Conservation (phyloP, 2,888 invertebrate species). For the Tanypteryx hageni region DNA sequence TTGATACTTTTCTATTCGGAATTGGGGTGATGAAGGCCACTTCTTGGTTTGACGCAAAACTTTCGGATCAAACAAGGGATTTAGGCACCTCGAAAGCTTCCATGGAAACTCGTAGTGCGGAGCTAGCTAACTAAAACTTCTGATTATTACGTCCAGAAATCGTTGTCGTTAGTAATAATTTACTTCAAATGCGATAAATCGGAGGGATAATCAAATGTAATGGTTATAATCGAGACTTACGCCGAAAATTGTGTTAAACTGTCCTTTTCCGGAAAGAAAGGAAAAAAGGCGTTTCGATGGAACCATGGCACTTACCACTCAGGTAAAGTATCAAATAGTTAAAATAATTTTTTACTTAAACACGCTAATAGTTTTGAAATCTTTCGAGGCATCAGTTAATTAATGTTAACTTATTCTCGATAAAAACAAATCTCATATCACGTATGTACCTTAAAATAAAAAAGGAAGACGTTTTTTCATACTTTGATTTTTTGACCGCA, state of each 20-base stretch:
- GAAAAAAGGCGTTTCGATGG: slow-evolving; percentile 2
- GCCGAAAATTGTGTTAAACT: not conserved
- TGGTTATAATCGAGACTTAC: not conserved
- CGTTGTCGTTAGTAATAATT: not conserved
- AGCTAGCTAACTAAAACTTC: not conserved
- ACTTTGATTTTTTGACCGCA: no score
- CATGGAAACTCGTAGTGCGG: not conserved
- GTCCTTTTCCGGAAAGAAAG: not conserved
- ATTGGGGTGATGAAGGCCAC: not conserved
- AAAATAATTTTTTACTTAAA: no score
- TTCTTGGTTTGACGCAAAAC: not conserved
- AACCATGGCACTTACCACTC: not conserved
- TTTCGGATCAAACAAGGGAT: not conserved
- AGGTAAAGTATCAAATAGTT: not conserved
- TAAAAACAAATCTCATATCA: no score
- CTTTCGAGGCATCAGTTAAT: no score
- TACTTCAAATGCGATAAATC: not conserved
- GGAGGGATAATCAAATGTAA: not conserved
- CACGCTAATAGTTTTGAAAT: no score
- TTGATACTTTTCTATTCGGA: not conserved
- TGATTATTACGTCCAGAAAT: not conserved
- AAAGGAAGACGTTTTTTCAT: no score
- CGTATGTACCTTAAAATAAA: no score
- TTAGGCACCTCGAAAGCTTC: not conserved
- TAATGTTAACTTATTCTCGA: no score